Base-by-base conservation (phyloP, 2,797 vertebrate species). In the Ambastaia sidthimunki region DNA sequence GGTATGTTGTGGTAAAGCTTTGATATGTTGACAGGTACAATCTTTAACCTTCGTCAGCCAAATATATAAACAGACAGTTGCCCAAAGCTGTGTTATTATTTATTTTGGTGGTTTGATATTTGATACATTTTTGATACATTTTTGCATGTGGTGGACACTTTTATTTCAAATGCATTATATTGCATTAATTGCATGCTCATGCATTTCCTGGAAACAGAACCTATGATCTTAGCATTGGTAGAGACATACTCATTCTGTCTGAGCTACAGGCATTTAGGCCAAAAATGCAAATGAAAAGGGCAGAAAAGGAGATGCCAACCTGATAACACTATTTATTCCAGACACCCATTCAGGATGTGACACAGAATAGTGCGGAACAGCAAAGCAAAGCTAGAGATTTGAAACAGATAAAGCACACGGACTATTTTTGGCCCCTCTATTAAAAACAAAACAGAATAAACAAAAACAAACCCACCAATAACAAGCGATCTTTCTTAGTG, bases 401-500 rank as follows among this genome's bases (percentile, higher is more conserved):
- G 50, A 68, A 21, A 69, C 16, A 68, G 34, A 55, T 21, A 47
- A 69, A 55, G 57, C 5, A 76, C 25, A 2, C 34, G 48, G 63
- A 10, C 34, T 34, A 15, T 28, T 63, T 57, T 68, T 55, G 71
- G 9, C 19, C 23, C 16, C 31, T 19, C 63, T 54, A 28, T 21
- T 34, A 15, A 77, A 67, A 50, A 37, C 37, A 69, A 78, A 63
- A 7, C 7, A 55, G n/a, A 28, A 63, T 7, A 63, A 63, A 15
- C 2, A 15, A 9, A 41, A 44, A 74, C 19, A 47, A 47, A n/a
- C 52, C 80, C 50, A 65, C n/a, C 41, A 60, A 67, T 62, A 79
- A 73, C 65, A 59, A 59, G 59, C 77, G 57, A 55, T 72, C 72
- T n/a, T 74, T 81, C 83, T 74, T 50, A 83, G 21, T 19, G 62